Conservation (phyloP, 53 echinoderm and acorn worm genomes). For the Echinometra lucunter region DNA sequence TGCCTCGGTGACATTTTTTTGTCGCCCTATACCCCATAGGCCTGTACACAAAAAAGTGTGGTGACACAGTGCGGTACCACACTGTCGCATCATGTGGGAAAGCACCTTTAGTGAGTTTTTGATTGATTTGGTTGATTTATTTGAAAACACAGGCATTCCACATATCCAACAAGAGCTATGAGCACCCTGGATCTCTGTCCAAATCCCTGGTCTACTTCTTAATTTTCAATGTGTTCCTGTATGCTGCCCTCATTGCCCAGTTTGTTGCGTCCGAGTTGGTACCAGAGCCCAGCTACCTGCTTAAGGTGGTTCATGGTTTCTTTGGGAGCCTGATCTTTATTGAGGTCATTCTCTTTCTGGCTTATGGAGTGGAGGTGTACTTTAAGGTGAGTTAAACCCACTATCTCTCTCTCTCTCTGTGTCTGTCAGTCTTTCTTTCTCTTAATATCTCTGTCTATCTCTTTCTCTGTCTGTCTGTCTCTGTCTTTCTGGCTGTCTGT, state of each 20-base stretch:
- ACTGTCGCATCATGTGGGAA: too few species aligned
- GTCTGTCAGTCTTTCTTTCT: too few species aligned
- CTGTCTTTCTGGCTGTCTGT: too few species aligned
- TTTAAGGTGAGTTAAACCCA: conserved; percentile 92
- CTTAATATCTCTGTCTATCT: too few species aligned
- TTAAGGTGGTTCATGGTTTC: conserved; percentile 81
- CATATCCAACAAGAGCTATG: conserved; percentile 82
- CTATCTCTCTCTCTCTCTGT: too few species aligned
- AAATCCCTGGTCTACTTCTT: conserved; percentile 89
- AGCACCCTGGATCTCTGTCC: conserved; percentile 92
- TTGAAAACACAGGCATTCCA: conserved; percentile 86
- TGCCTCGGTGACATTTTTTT: too few species aligned
- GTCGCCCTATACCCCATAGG: too few species aligned
- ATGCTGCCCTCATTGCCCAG: conserved; percentile 81
- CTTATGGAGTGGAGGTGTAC: conserved; percentile 96
- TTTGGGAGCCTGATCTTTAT: conserved; percentile 89
- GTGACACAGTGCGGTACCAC: too few species aligned
- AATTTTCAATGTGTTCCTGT: conserved; percentile 87
- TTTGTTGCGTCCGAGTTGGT: conserved; percentile 84
- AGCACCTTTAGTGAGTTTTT: too few species aligned
- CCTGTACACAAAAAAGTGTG: too few species aligned
- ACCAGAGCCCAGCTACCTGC: conserved; percentile 74
- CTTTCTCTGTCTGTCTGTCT: too few species aligned
- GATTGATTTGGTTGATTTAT: too few species aligned
- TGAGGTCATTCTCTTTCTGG: conserved; percentile 92